A percentile compares a stretch with the other conserved stretches of the same genome.
Conservation (phyloP, 30 jellyfish, hydroid and myxozoan species). For the Chrysaora quinquecirrha region DNA sequence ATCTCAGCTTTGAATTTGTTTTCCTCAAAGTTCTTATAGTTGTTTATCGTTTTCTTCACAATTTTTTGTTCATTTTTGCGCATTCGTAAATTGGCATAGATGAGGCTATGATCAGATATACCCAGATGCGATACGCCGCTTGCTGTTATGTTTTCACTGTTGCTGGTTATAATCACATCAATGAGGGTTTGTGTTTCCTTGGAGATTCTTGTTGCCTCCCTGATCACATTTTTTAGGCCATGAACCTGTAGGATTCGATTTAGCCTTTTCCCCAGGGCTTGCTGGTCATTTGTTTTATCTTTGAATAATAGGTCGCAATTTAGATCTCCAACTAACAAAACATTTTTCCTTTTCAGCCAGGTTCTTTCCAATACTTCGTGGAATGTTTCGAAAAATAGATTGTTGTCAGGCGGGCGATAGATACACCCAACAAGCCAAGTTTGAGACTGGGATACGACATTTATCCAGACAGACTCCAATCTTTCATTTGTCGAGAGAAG, state of each 20-base stretch:
- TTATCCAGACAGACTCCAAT: background rate
- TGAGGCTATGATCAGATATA: conserved; percentile 15
- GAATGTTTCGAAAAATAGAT: background rate
- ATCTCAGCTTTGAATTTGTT: background rate
- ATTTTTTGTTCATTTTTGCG: background rate
- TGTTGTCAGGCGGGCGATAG: background rate
- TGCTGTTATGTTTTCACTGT: background rate
- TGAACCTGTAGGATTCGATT: background rate
- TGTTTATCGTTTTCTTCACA: conserved; percentile 3
- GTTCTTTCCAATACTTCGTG: background rate
- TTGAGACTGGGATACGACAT: background rate
- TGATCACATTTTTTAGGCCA: background rate
- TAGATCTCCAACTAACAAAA: background rate
- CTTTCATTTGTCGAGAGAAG: background rate
- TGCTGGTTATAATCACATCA: background rate
- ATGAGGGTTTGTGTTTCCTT: conserved; percentile 1
- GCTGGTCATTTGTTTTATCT: background rate
- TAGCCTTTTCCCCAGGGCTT: background rate
- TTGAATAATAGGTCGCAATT: conserved; percentile 8
- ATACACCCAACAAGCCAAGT: conserved; percentile 9
- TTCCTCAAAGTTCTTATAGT: background rate
- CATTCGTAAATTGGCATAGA: conserved; percentile 11
- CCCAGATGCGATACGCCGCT: conserved; percentile 4
- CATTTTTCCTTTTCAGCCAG: too few relatives aligned
- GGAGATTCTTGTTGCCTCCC: background rate